phyloP scores from a whole-genome alignment of 2,797 vertebrate genomes.

The Staurois parvus region DNA sequence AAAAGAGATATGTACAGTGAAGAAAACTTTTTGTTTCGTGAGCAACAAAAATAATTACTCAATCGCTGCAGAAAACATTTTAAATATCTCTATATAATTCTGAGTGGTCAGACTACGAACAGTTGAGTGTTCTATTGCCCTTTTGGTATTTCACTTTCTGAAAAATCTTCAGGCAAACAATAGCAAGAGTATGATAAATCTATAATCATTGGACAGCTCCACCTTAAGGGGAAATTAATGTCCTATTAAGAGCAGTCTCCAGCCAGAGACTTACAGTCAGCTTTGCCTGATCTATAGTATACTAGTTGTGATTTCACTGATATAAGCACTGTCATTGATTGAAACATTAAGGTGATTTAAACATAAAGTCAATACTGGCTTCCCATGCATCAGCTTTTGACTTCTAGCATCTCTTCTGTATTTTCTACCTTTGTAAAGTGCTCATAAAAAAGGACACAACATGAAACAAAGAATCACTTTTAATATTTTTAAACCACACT shows the following conservation, averaged over 20 bases:
- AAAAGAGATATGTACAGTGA: no score
- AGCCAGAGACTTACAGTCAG: neutral
- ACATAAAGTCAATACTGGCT: neutral
- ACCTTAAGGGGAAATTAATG: neutral
- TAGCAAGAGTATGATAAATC: neutral
- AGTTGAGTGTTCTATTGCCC: neutral
- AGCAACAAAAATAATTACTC: no score
- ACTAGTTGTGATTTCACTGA: neutral
- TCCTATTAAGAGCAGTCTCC: neutral
- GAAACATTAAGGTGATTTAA: neutral
- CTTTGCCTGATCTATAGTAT: neutral
- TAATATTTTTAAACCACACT: neutral
- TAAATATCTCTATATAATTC: neutral
- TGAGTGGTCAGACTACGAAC: slow-evolving; percentile 8
- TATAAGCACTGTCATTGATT: neutral
- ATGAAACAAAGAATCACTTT: neutral
- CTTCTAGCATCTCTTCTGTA: neutral
- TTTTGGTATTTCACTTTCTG: slow-evolving; percentile 13
- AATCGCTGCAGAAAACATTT: slow-evolving; percentile 1
- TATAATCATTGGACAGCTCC: neutral
- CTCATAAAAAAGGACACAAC: neutral
- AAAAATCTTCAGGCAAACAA: neutral
- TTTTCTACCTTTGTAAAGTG: neutral
- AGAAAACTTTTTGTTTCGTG: no score
- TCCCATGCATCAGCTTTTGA: neutral